Evolutionary conservation across 2,797 vertebrate species (phyloP), one percentile per base, ranked within the genome.

Genomic region (Monodelphis domestica): DNA sequence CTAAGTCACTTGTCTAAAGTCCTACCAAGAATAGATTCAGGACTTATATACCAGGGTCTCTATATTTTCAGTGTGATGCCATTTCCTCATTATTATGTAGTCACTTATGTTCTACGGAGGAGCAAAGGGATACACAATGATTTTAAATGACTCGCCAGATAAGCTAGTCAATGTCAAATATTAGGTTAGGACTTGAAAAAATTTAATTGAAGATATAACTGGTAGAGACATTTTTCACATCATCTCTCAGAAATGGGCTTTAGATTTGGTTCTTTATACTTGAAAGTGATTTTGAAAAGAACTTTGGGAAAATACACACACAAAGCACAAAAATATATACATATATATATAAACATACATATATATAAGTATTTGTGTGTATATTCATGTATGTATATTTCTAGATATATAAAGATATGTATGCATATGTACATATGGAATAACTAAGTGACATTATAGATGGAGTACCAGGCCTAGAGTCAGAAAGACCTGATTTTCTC

Each of bases 41-140:
- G 6, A n/a, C 30, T 30, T 59, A 59, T n/a, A 30, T 59, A 33
- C 57, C 12, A 30, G 29, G 3, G 57, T 21, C 17, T 5, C 15
- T 3, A 0, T 38, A 70, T 70, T 38, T 70, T 17, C 24, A 70
- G 63, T 38, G 14, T 38, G 17, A 70, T 70, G 6, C 38, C n/a
- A 38, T 70, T 38, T 70, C n/a, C 1, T 17, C 63, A 70, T 0
- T 70, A 38, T 38, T 70, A 92, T 96, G 92, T 95, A 94, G 94
- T 95, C 89, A 93, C 92, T 95, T 89, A 95, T 89, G 88, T 96
- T 95, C 96, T 94, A 45, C 90, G 95, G 89, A 97, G 91, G 84
- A 97, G 38, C 29, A 96, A 33, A 88, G 63, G 91, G 78, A 92
- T 88, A 96, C 89, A 92, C 53, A 87, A n/a, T 70, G n/a, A 38